Evolutionary conservation across 2,888 invertebrate species (phyloP).

Genomic region (Sycophila texana): DNA sequence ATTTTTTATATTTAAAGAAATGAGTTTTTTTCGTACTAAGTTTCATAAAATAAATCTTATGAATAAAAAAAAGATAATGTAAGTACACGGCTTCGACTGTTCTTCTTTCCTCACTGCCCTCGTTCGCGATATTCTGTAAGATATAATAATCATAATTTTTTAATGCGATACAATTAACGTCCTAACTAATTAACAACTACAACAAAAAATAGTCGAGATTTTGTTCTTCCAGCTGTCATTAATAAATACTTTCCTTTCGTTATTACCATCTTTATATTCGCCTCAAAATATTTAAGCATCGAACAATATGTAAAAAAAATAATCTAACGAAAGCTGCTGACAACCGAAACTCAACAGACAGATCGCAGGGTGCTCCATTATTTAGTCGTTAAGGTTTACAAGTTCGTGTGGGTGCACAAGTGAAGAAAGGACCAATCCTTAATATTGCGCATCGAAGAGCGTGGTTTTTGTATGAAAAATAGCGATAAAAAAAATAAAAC

Average conservation of each 20-base stretch:
- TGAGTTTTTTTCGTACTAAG: constrained; percentile 33
- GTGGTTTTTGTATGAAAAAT: constrained; percentile 6
- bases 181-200: too few relatives aligned
- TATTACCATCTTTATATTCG: too few relatives aligned
- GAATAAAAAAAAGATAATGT: constrained; percentile 20
- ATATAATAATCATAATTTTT: too few relatives aligned
- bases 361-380: constrained; percentile 10
- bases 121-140: background rate
- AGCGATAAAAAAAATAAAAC: background rate
- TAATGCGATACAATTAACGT: too few relatives aligned
- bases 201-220: too few relatives aligned
- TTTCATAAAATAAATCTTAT: constrained; percentile 35
- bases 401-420: constrained; percentile 1
- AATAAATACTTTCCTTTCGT: too few relatives aligned
- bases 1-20: constrained; percentile 43
- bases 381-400: constrained; percentile 15
- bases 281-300: background rate
- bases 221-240: too few relatives aligned
- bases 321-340: constrained; percentile 17
- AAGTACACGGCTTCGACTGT: background rate
- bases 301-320: background rate
- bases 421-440: constrained; percentile 28
- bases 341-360: background rate
- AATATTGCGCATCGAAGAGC: constrained; percentile 11
- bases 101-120: constrained; percentile 5